A percentile compares a stretch with the other conserved stretches of the same genome.
Conservation (phyloP, 2,797 vertebrate genomes). For the Heliangelus exortis region DNA sequence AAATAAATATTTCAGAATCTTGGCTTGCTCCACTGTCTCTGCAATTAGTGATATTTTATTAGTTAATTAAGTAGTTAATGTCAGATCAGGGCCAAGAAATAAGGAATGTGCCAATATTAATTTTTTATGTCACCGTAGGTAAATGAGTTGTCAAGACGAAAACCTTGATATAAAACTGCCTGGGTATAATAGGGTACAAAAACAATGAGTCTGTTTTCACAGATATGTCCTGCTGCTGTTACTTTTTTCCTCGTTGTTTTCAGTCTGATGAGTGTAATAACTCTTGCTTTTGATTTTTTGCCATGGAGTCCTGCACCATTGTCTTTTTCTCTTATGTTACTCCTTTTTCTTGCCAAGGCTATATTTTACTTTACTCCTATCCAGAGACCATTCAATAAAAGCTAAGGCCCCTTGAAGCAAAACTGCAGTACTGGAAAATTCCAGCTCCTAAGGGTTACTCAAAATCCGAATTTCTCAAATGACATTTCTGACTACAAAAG, state of each 20-base stretch:
- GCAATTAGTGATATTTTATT: slow-evolving; percentile 80
- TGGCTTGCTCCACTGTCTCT: slow-evolving; percentile 19
- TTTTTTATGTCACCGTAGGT: slow-evolving; percentile 68
- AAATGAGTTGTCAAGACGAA: slow-evolving; percentile 78
- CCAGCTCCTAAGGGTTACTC: background rate
- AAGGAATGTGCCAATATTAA: slow-evolving; percentile 66
- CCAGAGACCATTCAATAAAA: slow-evolving; percentile 33
- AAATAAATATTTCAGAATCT: slow-evolving; percentile 25
- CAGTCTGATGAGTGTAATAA: slow-evolving; percentile 29
- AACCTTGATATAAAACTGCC: slow-evolving; percentile 63
- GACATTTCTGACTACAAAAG: background rate
- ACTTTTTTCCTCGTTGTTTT: slow-evolving; percentile 37
- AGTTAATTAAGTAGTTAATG: slow-evolving; percentile 75
- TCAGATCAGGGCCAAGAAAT: slow-evolving; percentile 63
- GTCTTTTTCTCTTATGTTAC: slow-evolving; percentile 38
- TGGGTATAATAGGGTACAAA: slow-evolving; percentile 43
- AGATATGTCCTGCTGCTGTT: slow-evolving; percentile 35
- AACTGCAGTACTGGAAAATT: slow-evolving; percentile 38
- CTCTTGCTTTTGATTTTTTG: slow-evolving; percentile 50
- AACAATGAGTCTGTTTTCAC: slow-evolving; percentile 71
- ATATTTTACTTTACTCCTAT: slow-evolving; percentile 35
- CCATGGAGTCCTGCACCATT: slow-evolving; percentile 29
- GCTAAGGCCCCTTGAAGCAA: slow-evolving; percentile 51
- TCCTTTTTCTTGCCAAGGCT: slow-evolving; percentile 10
- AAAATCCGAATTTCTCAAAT: slow-evolving; percentile 5